Evolutionary conservation across 2,888 invertebrate species (phyloP).

Genomic region (Lasioglossum oenotherae): DNA sequence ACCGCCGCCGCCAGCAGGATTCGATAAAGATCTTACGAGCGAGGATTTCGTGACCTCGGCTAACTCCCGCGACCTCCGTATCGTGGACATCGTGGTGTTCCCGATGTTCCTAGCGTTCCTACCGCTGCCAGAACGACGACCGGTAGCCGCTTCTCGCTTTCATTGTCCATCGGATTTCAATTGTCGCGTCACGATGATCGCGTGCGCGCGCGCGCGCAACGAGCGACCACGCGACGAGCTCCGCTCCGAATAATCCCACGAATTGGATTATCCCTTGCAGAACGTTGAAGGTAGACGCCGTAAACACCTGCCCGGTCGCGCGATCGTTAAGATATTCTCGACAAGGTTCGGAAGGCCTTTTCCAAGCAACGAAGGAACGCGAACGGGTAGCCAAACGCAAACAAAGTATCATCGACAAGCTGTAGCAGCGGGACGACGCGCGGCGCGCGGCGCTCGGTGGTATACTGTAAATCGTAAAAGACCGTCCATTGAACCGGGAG

Average conservation of each 20-base stretch:
- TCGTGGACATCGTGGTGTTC: conserved; percentile 10
- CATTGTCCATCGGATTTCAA: conserved; percentile 32
- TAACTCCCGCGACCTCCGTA: conserved; percentile 57
- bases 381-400: conserved; percentile 33
- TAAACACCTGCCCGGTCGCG: conserved; percentile 39
- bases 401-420: conserved; percentile 66
- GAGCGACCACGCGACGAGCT: not conserved
- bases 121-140: not conserved
- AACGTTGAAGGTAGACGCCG: conserved; percentile 9
- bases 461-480: conserved; percentile 66
- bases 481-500: conserved; percentile 73
- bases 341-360: conserved; percentile 5
- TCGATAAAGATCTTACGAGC: conserved; percentile 69
- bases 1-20: conserved; percentile 38
- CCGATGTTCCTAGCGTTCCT: not conserved
- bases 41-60: conserved; percentile 67
- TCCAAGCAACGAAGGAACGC: conserved; percentile 1
- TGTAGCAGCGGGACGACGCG: conserved; percentile 28
- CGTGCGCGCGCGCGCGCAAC: not conserved
- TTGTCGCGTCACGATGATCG: conserved; percentile 1
- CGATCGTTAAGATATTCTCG: conserved; percentile 26
- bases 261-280: conserved; percentile 22
- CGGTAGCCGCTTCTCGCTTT: conserved; percentile 8
- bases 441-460: conserved; percentile 43
- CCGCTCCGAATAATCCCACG: conserved; percentile 7